phyloP scores from a whole-genome alignment of 2,888 invertebrate species.

The Platerodrilus igneus region DNA sequence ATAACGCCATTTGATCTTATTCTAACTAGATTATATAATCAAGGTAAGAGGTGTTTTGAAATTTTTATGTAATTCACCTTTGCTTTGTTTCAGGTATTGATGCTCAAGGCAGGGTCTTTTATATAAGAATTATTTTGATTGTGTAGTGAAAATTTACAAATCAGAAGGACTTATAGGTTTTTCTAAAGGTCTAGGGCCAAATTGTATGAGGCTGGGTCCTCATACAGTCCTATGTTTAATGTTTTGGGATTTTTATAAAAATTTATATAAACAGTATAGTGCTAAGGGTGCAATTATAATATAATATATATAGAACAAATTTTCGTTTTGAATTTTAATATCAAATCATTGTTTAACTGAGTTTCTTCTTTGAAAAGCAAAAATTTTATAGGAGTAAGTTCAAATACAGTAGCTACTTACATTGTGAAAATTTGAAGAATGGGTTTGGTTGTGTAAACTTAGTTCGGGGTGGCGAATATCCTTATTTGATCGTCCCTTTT shows the following conservation, averaged over 20 bases:
- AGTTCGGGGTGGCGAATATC: too few relatives aligned
- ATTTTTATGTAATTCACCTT: conserved; percentile 10
- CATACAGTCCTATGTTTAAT: conserved; percentile 83
- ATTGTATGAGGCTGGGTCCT: conserved; percentile 83
- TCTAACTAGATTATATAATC: conserved; percentile 84
- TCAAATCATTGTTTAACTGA: too few relatives aligned
- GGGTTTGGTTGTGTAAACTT: too few relatives aligned
- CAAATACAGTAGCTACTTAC: too few relatives aligned
- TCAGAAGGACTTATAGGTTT: conserved; percentile 76
- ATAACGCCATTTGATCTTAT: conserved; percentile 87
- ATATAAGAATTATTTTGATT: conserved; percentile 72
- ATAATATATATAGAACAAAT: too few relatives aligned
- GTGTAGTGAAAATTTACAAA: conserved; percentile 68
- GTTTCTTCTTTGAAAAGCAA: too few relatives aligned
- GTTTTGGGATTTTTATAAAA: conserved; percentile 76
- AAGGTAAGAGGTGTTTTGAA: conserved; percentile 54
- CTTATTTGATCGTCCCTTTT: too few relatives aligned
- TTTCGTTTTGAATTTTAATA: too few relatives aligned
- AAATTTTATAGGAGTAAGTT: too few relatives aligned
- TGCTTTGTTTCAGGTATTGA: conserved; percentile 56
- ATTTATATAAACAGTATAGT: conserved; percentile 57
- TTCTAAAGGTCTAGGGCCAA: conserved; percentile 87
- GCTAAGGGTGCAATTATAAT: too few relatives aligned
- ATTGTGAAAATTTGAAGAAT: too few relatives aligned
- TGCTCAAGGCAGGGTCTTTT: conserved; percentile 56